Evolutionary conservation across 2,797 vertebrate genomes (phyloP), one percentile per base, ranked within the genome.

Genomic region (Vireo griseus): DNA sequence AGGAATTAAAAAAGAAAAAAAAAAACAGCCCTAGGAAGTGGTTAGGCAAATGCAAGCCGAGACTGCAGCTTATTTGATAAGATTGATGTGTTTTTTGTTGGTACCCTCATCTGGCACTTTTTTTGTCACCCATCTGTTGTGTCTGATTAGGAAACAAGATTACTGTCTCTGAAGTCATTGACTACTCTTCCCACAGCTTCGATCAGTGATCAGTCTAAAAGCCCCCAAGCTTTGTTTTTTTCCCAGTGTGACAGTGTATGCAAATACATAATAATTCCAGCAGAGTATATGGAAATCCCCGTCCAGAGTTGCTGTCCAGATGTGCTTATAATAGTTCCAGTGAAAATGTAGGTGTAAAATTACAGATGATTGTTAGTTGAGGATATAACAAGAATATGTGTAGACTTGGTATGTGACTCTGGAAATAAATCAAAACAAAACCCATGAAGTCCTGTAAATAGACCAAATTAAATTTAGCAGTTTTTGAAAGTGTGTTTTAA

Each of bases 401-500:
- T n/a, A 35, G 22, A n/a, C 25, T 55, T 44, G 7, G 22, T 74
- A 29, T 28, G 54, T 69, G 19, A 44, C 37, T 89, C 79, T 9
- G 54, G 62, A 90, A 89, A 33, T 50, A 58, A 91, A 87, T 18
- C 19, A 79, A n/a, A 50, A 21, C 7, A 67, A 88, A 94, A 47
- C 40, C 33, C 18, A 52, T 4, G 18, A 78, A 55, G 31, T 26
- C 18, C 16, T 87, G 55, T 92, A 88, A 90, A 79, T 35, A 61
- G 24, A 58, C 82, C 51, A 2, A 20, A 44, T 75, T 91, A 66
- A 67, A 76, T 8, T 29, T 45, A 50, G 13, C 16, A 19, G 33
- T 16, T 57, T 77, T 88, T 94, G 24, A 90, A 88, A 81, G 55
- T 72, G 9, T 62, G 35, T 86, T 95, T 96, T 94, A 90, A 90